Conservation (phyloP, 2,888 invertebrate genomes). For the Sepioteuthis lessoniana region DNA sequence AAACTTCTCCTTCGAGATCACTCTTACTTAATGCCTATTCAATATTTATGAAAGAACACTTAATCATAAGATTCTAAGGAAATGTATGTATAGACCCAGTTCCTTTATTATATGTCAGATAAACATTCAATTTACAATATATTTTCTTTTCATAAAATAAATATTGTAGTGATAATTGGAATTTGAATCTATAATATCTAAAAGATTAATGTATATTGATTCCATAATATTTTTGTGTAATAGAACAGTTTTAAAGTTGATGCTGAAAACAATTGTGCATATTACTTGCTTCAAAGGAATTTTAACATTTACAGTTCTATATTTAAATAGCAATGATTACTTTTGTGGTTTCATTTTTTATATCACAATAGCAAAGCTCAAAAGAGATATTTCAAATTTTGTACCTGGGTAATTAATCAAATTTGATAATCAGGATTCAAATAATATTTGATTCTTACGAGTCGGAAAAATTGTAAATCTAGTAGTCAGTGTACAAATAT, state of each 20-base stretch:
- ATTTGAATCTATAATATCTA: not conserved
- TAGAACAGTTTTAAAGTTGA: not conserved
- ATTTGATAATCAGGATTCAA: no score
- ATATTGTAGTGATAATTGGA: slow-evolving; percentile 33
- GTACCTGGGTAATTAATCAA: no score
- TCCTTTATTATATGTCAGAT: not conserved
- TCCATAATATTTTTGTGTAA: not conserved
- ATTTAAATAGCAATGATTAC: no score
- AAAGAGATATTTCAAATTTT: no score
- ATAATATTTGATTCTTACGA: no score
- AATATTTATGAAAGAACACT: slow-evolving; percentile 24
- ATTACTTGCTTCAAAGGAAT: not conserved
- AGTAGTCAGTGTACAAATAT: no score
- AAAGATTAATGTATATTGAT: not conserved
- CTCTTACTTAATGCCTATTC: not conserved
- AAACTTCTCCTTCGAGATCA: not conserved
- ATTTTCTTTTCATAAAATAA: not conserved
- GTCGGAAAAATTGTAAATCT: no score
- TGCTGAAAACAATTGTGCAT: not conserved
- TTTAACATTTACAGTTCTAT: not conserved
- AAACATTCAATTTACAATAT: slow-evolving; percentile 33
- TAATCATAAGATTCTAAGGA: not conserved
- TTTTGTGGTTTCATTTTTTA: no score
- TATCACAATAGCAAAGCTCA: no score
- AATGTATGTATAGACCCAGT: not conserved